phyloP scores from a whole-genome alignment of 2,888 invertebrate genomes.

The Netelia virgata region DNA sequence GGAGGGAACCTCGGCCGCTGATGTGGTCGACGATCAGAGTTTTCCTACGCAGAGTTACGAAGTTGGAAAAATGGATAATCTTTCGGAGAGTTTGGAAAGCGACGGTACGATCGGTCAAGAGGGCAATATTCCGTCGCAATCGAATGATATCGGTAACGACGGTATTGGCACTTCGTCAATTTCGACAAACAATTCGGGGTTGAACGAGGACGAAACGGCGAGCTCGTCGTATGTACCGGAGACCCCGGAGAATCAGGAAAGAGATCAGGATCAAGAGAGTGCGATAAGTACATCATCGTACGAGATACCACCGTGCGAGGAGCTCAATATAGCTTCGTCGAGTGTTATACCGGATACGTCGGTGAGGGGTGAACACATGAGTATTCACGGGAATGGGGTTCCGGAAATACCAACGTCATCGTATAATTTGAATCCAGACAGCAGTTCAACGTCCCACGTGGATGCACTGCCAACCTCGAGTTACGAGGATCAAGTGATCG shows the following conservation, averaged over 20 bases:
- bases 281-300: slow-evolving; percentile 84
- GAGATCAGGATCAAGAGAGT: slow-evolving; percentile 84
- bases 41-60: slow-evolving; percentile 83
- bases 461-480: slow-evolving; percentile 81
- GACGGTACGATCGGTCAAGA: slow-evolving; percentile 80
- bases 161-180: slow-evolving; percentile 80
- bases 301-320: slow-evolving; percentile 83
- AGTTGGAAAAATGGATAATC: slow-evolving; percentile 79
- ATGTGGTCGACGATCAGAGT: slow-evolving; percentile 78
- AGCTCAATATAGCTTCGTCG: slow-evolving; percentile 82
- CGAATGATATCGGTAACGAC: slow-evolving; percentile 80
- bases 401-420: slow-evolving; percentile 83
- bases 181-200: slow-evolving; percentile 78
- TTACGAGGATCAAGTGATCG: slow-evolving; percentile 80
- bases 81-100: slow-evolving; percentile 78
- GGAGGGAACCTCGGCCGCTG: slow-evolving; percentile 69
- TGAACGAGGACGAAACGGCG: slow-evolving; percentile 83
- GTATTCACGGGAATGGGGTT: slow-evolving; percentile 82
- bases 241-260: slow-evolving; percentile 83
- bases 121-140: slow-evolving; percentile 82
- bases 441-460: slow-evolving; percentile 78
- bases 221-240: slow-evolving; percentile 84
- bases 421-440: slow-evolving; percentile 82
- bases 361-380: slow-evolving; percentile 78
- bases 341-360: slow-evolving; percentile 81